Conservation (phyloP, 1,140 invertebrate species). For the Zaprionus gabonicus region DNA sequence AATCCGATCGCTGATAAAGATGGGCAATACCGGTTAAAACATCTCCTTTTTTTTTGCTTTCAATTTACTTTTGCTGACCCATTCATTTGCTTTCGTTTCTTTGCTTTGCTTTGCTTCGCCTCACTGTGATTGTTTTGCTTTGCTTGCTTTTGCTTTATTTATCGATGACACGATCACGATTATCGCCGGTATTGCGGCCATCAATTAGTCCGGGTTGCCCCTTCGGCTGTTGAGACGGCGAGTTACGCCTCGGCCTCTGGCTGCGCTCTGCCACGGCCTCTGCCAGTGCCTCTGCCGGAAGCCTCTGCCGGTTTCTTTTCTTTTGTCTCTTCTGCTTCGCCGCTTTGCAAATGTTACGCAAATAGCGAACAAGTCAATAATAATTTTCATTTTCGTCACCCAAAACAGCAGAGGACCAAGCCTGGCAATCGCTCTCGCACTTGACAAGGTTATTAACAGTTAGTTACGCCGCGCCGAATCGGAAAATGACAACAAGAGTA, state of each 20-base stretch:
- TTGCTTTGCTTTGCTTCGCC: not conserved
- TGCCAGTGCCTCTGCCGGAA: constrained; percentile 6
- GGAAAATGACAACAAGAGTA: constrained; percentile 49
- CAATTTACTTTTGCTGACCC: constrained; percentile 36
- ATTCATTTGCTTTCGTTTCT: constrained; percentile 33
- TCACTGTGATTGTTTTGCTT: constrained; percentile 1
- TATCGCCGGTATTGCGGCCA: constrained; percentile 36
- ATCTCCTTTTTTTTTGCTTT: constrained; percentile 24
- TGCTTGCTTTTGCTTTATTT: constrained; percentile 35
- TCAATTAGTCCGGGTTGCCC: constrained; percentile 52
- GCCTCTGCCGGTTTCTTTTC: constrained; percentile 37
- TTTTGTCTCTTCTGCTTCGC: constrained; percentile 5
- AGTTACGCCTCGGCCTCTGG: constrained; percentile 16
- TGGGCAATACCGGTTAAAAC: constrained; percentile 27
- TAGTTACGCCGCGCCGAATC: constrained; percentile 44
- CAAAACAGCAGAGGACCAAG: not conserved
- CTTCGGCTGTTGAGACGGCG: not conserved
- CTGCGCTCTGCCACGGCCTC: constrained; percentile 7
- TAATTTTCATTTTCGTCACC: constrained; percentile 29
- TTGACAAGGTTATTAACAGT: constrained; percentile 72
- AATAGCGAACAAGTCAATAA: constrained; percentile 50
- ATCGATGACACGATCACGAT: constrained; percentile 60
- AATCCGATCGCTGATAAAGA: constrained; percentile 4
- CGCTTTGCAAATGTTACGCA: constrained; percentile 68
- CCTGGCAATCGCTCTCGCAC: constrained; percentile 1